Conservation (phyloP, 23 tunicate species). For the Oikopleura dioica region DNA sequence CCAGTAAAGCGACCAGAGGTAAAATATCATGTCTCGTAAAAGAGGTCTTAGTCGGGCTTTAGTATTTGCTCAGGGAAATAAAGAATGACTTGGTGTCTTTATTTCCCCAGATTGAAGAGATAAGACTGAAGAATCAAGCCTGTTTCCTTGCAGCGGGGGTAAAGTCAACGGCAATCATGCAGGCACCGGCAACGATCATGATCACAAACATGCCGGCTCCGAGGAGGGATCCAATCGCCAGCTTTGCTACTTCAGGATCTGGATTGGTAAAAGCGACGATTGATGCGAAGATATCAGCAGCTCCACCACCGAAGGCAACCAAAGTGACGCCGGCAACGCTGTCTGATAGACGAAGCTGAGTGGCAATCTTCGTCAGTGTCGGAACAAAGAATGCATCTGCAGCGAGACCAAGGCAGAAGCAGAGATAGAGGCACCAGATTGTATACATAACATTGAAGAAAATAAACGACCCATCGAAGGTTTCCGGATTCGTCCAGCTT, state of each 20-base stretch:
- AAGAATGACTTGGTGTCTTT: no score
- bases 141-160: no score
- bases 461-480: no score
- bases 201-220: not conserved
- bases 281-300: not conserved
- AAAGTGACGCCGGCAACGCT: not conserved
- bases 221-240: conserved; percentile 24
- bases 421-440: not conserved
- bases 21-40: conserved; percentile 60
- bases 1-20: conserved; percentile 45
- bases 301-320: not conserved
- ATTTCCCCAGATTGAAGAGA: no score
- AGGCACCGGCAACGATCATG: not conserved
- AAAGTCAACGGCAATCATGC: no score
- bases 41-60: no score
- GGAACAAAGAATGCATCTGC: not conserved
- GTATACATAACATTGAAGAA: no score
- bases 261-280: conserved; percentile 65
- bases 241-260: conserved; percentile 37
- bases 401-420: not conserved
- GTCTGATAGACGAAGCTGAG: not conserved
- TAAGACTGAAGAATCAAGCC: no score
- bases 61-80: no score
- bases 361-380: not conserved
- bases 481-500: no score